These are phyloP conservation scores for Drosophila kambysellisi DNA, from an alignment of 2,888 invertebrate genomes.

Conservation along the genomic window DNA sequence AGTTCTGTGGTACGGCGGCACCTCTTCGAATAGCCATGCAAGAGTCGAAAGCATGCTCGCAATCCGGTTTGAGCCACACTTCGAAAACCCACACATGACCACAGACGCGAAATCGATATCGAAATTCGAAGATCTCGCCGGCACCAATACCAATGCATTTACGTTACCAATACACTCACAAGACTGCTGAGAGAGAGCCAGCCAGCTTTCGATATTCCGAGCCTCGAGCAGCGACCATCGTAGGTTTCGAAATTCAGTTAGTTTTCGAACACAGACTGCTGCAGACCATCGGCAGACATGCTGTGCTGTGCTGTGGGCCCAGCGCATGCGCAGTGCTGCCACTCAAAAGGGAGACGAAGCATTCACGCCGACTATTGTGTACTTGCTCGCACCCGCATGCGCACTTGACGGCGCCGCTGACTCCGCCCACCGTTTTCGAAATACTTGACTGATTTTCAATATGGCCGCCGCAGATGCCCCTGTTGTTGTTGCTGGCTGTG, in stretches of 20 bases:
- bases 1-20: conserved; percentile 52
- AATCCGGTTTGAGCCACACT: conserved; percentile 70
- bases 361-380: conserved; percentile 36
- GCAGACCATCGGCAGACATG: conserved; percentile 40
- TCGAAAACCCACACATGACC: conserved; percentile 46
- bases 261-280: conserved; percentile 56
- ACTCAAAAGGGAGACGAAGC: conserved; percentile 26
- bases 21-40: conserved; percentile 24
- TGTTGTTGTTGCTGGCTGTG: conserved; percentile 33
- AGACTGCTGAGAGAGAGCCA: conserved; percentile 40
- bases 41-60: conserved; percentile 36
- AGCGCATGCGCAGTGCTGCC: conserved; percentile 59
- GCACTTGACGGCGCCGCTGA: conserved; percentile 55
- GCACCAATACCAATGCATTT: conserved; percentile 56
- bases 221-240: conserved; percentile 49
- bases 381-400: conserved; percentile 61
- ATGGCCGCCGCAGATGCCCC: conserved; percentile 78
- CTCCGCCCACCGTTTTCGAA: conserved; percentile 84
- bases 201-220: conserved; percentile 9
- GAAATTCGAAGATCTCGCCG: conserved; percentile 72
- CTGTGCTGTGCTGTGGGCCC: conserved; percentile 14
- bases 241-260: conserved; percentile 68
- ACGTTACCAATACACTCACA: conserved; percentile 55
- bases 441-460: conserved; percentile 85
- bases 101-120: conserved; percentile 34